A percentile compares a stretch with the other conserved stretches of the same genome.
phyloP scores from a whole-genome alignment of 2,113 vertebrate species.

The Pomatorhinus ruficollis region DNA sequence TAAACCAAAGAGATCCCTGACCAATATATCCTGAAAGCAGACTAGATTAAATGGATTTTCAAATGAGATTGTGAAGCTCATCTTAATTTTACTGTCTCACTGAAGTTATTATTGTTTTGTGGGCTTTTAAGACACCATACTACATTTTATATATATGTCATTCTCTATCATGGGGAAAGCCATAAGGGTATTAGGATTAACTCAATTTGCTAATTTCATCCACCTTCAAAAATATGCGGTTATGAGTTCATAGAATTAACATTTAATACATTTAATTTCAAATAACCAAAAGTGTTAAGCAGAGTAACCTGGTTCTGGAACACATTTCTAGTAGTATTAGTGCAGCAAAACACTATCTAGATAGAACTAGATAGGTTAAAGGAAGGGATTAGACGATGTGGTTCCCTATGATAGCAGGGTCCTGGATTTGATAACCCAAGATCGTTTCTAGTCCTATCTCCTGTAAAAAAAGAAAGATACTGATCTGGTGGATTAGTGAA shows the following conservation, averaged over 20 bases:
- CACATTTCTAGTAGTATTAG: neutral
- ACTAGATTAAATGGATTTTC: constrained; percentile 11
- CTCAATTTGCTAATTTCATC: neutral
- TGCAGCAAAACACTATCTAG: neutral
- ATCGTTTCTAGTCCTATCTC: neutral
- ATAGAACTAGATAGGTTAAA: neutral
- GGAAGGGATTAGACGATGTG: neutral
- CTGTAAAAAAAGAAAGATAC: neutral
- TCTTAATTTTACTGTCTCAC: constrained; percentile 24
- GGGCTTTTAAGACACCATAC: neutral
- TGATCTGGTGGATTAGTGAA: constrained; percentile 20
- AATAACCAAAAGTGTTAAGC: neutral
- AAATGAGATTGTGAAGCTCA: constrained; percentile 28
- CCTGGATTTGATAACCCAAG: neutral
- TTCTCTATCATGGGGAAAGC: neutral
- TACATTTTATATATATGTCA: neutral
- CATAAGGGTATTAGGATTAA: neutral
- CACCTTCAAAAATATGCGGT: neutral
- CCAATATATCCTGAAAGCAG: neutral
- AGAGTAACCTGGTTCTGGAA: neutral
- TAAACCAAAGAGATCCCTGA: constrained; percentile 9
- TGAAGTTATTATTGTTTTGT: neutral
- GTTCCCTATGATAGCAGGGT: neutral
- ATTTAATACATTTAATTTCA: neutral
- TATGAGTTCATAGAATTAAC: neutral